Percentiles rank a stretch among this genome's conserved stretches.
Evolutionary conservation across 2,113 vertebrate species (phyloP).

Genomic region (Chascanopsetta lugubris): DNA sequence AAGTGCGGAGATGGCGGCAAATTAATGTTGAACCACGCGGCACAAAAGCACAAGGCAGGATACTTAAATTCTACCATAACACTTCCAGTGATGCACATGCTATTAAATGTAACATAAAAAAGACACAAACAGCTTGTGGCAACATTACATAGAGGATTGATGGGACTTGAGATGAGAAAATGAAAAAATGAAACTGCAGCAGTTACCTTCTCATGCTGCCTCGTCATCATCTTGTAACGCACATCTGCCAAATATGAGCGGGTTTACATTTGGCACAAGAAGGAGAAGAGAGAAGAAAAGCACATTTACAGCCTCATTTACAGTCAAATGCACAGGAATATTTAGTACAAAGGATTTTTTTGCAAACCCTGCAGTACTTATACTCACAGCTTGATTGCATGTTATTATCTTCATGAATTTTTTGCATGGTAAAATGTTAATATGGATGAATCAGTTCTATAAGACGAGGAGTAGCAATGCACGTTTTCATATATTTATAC

Average conservation of each 20-base stretch:
- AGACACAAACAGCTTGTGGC: background rate
- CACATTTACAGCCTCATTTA: background rate
- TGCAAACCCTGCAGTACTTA: background rate
- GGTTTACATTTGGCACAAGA: background rate
- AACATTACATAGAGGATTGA: background rate
- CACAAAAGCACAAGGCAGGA: background rate
- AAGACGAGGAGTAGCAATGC: too few relatives aligned
- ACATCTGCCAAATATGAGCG: constrained; percentile 35
- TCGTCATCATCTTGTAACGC: constrained; percentile 73
- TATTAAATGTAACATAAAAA: background rate
- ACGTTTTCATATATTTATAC: too few relatives aligned
- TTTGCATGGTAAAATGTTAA: too few relatives aligned
- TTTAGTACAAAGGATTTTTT: too few relatives aligned
- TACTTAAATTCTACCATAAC: background rate
- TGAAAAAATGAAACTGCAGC: background rate
- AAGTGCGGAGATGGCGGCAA: background rate
- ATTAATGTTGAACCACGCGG: background rate
- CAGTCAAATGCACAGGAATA: rapidly evolving
- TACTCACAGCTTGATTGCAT: too few relatives aligned
- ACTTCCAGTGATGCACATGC: background rate
- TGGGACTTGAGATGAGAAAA: background rate
- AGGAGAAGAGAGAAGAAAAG: background rate
- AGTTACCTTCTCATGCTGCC: constrained; percentile 58
- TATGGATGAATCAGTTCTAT: too few relatives aligned
- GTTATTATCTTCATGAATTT: too few relatives aligned